Percentiles rank a stretch among this genome's conserved stretches.
phyloP scores from a whole-genome alignment of 2,888 invertebrate genomes.

The Melipona beecheii region DNA sequence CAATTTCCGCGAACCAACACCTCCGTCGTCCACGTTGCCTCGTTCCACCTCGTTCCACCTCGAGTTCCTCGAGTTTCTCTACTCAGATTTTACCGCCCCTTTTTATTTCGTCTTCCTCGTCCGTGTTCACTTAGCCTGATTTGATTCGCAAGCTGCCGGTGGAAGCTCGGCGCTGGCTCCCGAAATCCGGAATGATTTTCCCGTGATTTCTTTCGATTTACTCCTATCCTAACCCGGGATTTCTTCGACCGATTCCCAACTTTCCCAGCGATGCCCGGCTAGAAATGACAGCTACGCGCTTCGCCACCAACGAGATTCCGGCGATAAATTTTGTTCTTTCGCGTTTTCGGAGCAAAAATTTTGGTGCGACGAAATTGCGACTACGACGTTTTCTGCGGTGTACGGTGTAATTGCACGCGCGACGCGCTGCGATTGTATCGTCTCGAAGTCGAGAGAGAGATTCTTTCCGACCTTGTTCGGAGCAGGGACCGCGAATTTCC shows the following conservation, averaged over 20 bases:
- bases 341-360: background rate
- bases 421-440: background rate
- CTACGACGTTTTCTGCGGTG: background rate
- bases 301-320: background rate
- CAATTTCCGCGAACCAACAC: conserved; percentile 60
- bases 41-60: conserved; percentile 18
- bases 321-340: background rate
- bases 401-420: background rate
- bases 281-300: too few relatives aligned
- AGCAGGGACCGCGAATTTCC: background rate
- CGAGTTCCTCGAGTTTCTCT: conserved; percentile 32
- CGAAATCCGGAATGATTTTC: conserved; percentile 25
- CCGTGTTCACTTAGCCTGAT: conserved; percentile 33
- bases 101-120: conserved; percentile 44
- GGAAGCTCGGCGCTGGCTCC: too few relatives aligned
- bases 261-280: background rate
- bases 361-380: background rate
- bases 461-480: background rate
- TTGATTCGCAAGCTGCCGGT: conserved; percentile 21
- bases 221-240: background rate
- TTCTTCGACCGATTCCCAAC: background rate
- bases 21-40: conserved; percentile 32
- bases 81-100: conserved; percentile 39
- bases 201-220: conserved; percentile 24
- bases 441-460: background rate